These are phyloP conservation scores for Aegithalos caudatus DNA, from an alignment of 2,113 vertebrate genomes.

Conservation along the genomic window DNA sequence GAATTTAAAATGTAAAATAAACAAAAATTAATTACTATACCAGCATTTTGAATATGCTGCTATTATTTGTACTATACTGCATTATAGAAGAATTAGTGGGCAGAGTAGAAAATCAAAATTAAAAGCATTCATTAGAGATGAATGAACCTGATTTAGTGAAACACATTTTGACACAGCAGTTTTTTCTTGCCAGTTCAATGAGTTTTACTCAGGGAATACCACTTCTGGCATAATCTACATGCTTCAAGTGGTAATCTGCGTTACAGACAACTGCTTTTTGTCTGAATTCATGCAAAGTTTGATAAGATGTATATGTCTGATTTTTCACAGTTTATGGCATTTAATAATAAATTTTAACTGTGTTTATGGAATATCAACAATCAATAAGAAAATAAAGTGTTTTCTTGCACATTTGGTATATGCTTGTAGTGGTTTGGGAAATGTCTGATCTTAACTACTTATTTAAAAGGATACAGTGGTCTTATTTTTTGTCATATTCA, in stretches of 20 bases:
- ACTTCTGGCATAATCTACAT: constrained; percentile 63
- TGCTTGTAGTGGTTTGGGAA: background rate
- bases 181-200: constrained; percentile 73
- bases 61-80: background rate
- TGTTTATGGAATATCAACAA: background rate
- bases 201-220: constrained; percentile 62
- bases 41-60: background rate
- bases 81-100: background rate
- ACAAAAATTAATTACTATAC: background rate
- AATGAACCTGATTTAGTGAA: constrained; percentile 60
- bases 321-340: background rate
- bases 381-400: background rate
- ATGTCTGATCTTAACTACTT: background rate
- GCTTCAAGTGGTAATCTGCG: constrained; percentile 66
- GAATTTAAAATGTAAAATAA: background rate
- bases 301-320: background rate
- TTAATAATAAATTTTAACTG: background rate
- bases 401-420: background rate
- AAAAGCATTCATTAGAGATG: constrained; percentile 47
- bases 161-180: constrained; percentile 72
- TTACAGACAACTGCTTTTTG: constrained; percentile 48
- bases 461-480: background rate
- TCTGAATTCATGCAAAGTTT: background rate
- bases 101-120: constrained; percentile 39
- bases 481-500: background rate